phyloP scores from a whole-genome alignment of 2,113 vertebrate species.

The Sinosuthora webbiana region DNA sequence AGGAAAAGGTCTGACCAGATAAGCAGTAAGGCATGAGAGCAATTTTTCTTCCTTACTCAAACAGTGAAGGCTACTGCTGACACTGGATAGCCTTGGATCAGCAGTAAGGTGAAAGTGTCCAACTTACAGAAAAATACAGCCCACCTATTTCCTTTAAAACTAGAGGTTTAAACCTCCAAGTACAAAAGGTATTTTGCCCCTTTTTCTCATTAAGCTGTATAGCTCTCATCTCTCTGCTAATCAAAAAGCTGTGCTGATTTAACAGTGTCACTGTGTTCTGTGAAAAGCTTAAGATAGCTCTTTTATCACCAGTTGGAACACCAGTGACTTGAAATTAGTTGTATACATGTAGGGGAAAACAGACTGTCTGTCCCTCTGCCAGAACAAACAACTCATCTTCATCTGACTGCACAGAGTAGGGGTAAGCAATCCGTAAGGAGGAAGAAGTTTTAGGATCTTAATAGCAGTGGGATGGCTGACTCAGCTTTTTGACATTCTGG shows the following conservation, averaged over 20 bases:
- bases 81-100: not conserved
- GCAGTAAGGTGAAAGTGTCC: not conserved
- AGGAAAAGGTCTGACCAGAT: not conserved
- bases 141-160: not conserved
- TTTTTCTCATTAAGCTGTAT: slow-evolving; percentile 10
- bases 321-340: slow-evolving; percentile 47
- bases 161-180: not conserved
- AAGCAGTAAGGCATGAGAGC: not conserved
- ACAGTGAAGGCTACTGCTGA: not conserved
- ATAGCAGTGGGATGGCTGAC: slow-evolving; percentile 25
- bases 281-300: slow-evolving; percentile 52
- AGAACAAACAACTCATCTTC: slow-evolving; percentile 61
- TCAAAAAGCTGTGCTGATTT: slow-evolving; percentile 46
- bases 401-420: slow-evolving; percentile 19
- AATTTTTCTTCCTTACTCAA: not conserved
- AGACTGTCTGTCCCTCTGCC: slow-evolving; percentile 61
- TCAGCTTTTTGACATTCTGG: slow-evolving; percentile 34
- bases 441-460: slow-evolving; percentile 1
- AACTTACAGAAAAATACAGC: not conserved
- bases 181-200: not conserved
- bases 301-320: slow-evolving; percentile 60
- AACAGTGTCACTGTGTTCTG: slow-evolving; percentile 56
- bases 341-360: slow-evolving; percentile 40
- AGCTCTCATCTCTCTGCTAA: slow-evolving; percentile 37
- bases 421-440: slow-evolving; percentile 12